Conservation (phyloP, 2,888 invertebrate genomes). For the Heterodera filipjevi region DNA sequence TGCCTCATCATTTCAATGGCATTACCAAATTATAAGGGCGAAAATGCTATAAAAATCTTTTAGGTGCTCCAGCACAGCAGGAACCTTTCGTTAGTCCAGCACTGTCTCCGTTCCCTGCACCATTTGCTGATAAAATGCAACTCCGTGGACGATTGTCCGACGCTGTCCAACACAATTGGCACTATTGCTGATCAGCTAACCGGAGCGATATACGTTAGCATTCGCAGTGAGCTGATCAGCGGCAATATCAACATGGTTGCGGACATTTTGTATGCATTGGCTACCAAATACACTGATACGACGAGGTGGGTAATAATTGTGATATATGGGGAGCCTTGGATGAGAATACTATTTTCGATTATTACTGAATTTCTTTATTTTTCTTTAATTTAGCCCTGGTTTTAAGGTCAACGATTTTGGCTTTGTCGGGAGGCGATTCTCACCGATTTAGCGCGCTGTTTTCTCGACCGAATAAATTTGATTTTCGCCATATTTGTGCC, state of each 20-base stretch:
- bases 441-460: background rate
- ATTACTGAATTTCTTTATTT: background rate
- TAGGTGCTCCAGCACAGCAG: slow-evolving; percentile 33
- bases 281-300: slow-evolving; percentile 8
- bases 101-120: slow-evolving; percentile 14
- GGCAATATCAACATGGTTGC: slow-evolving; percentile 9
- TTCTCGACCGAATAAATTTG: background rate
- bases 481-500: background rate
- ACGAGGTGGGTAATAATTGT: slow-evolving; percentile 14
- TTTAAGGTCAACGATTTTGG: slow-evolving; percentile 15
- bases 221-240: slow-evolving; percentile 18
- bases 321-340: background rate
- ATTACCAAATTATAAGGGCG: background rate
- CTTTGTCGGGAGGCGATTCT: slow-evolving; percentile 18
- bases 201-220: background rate
- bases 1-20: slow-evolving; percentile 20
- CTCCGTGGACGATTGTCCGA: background rate
- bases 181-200: background rate
- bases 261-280: slow-evolving; percentile 16
- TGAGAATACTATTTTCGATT: background rate
- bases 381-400: background rate
- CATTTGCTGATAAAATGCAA: background rate
- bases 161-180: background rate
- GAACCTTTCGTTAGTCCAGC: slow-evolving; percentile 24
- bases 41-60: background rate